A percentile compares a stretch with the other conserved stretches of the same genome.
phyloP scores from a whole-genome alignment of 2,113 vertebrate genomes.

The Accipiter virgatus region DNA sequence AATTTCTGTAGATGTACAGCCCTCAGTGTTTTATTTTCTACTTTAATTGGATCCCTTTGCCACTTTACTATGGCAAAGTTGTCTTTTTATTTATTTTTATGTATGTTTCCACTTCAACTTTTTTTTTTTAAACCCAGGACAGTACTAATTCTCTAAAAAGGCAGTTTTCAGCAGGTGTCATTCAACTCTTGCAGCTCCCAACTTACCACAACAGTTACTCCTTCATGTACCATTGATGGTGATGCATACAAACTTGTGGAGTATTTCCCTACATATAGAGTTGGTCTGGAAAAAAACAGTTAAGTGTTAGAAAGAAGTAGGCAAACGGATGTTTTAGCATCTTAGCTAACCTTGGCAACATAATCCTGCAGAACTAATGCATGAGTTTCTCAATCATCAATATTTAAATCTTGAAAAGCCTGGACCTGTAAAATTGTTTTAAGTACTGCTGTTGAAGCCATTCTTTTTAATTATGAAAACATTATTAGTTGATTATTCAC shows the following conservation, averaged over 20 bases:
- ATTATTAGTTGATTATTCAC: not conserved
- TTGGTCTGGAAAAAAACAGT: conserved; percentile 77
- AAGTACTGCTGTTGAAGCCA: not conserved
- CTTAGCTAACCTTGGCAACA: not conserved
- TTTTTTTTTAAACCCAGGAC: not conserved
- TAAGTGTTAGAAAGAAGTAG: not conserved
- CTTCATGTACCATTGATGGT: conserved; percentile 93
- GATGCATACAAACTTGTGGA: conserved; percentile 95
- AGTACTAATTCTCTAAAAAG: not conserved
- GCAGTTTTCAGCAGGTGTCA: not conserved
- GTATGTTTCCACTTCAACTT: not conserved
- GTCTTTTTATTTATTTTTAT: not conserved
- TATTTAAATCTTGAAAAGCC: not conserved
- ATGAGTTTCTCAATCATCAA: not conserved
- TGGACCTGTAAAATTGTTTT: not conserved
- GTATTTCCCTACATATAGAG: conserved; percentile 94
- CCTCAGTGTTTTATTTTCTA: not conserved
- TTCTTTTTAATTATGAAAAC: not conserved
- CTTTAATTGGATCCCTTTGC: not conserved
- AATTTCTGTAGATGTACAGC: not conserved
- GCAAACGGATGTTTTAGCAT: not conserved
- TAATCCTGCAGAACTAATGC: not conserved
- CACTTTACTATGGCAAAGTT: not conserved
- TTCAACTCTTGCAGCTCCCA: not conserved
- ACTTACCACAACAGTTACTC: conserved; percentile 96